Evolutionary conservation across 1,140 invertebrate species (phyloP).

Genomic region (Drosophila arizonae): DNA sequence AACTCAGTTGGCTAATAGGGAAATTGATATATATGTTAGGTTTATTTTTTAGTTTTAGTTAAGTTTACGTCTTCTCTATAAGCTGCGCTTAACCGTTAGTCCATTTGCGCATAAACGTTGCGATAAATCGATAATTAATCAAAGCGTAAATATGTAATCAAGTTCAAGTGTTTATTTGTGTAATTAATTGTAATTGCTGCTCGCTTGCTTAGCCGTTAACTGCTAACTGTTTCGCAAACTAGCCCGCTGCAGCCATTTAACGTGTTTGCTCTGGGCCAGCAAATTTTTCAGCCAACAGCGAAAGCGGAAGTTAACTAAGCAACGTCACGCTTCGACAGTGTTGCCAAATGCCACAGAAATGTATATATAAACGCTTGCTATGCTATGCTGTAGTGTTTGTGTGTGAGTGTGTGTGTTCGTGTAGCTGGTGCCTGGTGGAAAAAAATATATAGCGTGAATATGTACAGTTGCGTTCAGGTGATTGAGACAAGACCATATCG

Average conservation of each 20-base stretch:
- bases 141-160: too few species aligned
- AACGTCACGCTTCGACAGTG: conserved; percentile 24
- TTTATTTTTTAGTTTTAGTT: too few species aligned
- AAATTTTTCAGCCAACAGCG: conserved; percentile 3
- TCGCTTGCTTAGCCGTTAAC: too few species aligned
- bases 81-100: too few species aligned
- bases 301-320: conserved; percentile 25
- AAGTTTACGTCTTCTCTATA: too few species aligned
- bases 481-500: conserved; percentile 33
- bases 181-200: too few species aligned
- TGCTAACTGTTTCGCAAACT: background rate
- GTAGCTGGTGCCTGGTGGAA: conserved; percentile 23
- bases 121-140: too few species aligned
- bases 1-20: too few species aligned
- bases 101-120: too few species aligned
- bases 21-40: too few species aligned
- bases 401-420: conserved; percentile 10
- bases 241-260: too few species aligned
- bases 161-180: too few species aligned
- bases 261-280: background rate
- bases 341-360: conserved; percentile 10
- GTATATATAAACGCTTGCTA: background rate
- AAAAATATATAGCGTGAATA: conserved; percentile 45
- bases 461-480: conserved; percentile 36
- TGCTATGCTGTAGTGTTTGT: conserved; percentile 1